Percentiles rank a stretch among this genome's conserved stretches.
phyloP scores from a whole-genome alignment of 2,888 invertebrate species.

The Chelonus formosanus region DNA sequence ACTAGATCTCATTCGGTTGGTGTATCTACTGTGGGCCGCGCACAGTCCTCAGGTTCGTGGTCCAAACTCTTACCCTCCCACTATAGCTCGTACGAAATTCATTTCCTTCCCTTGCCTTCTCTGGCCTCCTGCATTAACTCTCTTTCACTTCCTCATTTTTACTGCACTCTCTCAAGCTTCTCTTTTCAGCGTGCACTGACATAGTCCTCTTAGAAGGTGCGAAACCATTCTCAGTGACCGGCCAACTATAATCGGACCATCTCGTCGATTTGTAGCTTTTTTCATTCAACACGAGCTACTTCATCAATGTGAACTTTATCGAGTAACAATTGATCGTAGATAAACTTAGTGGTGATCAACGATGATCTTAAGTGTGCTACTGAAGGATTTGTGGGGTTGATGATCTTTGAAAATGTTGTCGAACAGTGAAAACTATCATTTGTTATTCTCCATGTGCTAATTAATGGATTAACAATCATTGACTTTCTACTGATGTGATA shows the following conservation, averaged over 20 bases:
- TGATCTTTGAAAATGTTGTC: too few relatives aligned
- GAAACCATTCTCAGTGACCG: conserved; percentile 27
- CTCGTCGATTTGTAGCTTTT: too few relatives aligned
- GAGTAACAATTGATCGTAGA: too few relatives aligned
- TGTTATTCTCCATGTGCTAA: too few relatives aligned
- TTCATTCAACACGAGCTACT: too few relatives aligned
- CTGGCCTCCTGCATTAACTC: conserved; percentile 11
- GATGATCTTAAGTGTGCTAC: too few relatives aligned
- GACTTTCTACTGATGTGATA: too few relatives aligned
- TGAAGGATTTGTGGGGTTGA: too few relatives aligned
- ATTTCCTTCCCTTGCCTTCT: conserved; percentile 28
- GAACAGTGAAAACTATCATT: background rate
- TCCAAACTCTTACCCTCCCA: conserved; percentile 21
- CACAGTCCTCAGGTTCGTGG: conserved; percentile 28
- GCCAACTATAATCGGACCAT: background rate
- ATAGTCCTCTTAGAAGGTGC: conserved; percentile 17
- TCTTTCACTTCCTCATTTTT: background rate
- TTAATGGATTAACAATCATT: too few relatives aligned
- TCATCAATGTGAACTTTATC: too few relatives aligned
- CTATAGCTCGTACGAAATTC: conserved; percentile 30
- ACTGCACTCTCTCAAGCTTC: background rate
- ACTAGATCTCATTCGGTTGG: conserved; percentile 44
- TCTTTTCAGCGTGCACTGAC: background rate
- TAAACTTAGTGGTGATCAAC: too few relatives aligned
- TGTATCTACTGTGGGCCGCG: conserved; percentile 41